A percentile compares a stretch with the other conserved stretches of the same genome.
Conservation (phyloP, 2,797 vertebrate species). For the Chrosomus eos region DNA sequence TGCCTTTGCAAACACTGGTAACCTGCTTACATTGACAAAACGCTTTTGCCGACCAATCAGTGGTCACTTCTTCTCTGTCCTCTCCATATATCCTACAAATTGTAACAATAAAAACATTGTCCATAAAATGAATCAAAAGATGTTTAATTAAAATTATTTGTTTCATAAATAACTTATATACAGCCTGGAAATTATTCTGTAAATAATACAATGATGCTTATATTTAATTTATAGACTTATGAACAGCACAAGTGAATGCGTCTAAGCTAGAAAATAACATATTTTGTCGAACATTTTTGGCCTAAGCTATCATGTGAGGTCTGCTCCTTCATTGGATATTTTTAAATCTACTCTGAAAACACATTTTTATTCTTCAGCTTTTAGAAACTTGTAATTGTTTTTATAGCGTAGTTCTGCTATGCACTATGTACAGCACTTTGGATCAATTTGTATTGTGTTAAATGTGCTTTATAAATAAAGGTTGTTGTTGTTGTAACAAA, state of each 20-base stretch:
- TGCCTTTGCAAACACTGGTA: slow-evolving; percentile 29
- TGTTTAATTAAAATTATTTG: neutral
- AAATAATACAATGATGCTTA: neutral
- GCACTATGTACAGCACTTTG: too few species aligned
- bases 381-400: too few species aligned
- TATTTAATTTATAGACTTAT: too few species aligned
- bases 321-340: too few species aligned
- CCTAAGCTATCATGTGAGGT: too few species aligned
- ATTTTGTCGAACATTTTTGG: too few species aligned
- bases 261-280: neutral
- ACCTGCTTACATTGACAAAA: slow-evolving; percentile 40
- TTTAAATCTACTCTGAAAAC: too few species aligned
- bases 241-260: neutral
- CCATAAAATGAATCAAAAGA: neutral
- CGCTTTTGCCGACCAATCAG: neutral
- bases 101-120: neutral
- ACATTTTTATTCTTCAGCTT: too few species aligned
- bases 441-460: too few species aligned
- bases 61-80: slow-evolving; percentile 5
- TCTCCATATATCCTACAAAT: neutral
- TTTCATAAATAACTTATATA: neutral
- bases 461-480: too few species aligned
- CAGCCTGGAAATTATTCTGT: neutral
- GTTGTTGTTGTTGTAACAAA: too few species aligned
- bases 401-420: too few species aligned